These are phyloP conservation scores for Pseudomugil tenellus DNA, from an alignment of 2,797 vertebrate genomes.

Conservation along the genomic window DNA sequence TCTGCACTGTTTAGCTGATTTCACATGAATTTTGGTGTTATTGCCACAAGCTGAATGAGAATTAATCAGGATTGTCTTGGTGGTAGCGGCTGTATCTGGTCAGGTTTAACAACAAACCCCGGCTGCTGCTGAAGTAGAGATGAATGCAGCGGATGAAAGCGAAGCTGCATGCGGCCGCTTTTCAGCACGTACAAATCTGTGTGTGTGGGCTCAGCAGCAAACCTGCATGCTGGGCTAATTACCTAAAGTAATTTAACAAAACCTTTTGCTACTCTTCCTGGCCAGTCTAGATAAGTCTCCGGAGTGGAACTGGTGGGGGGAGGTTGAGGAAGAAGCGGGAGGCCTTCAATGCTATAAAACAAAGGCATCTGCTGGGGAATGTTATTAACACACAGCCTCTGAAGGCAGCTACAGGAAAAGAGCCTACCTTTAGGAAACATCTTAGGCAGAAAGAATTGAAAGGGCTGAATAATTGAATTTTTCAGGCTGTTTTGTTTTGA, in stretches of 20 bases:
- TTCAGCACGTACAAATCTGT: neutral
- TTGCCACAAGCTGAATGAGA: slow-evolving; percentile 29
- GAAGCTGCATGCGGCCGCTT: slow-evolving; percentile 34
- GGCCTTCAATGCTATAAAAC: slow-evolving; percentile 36
- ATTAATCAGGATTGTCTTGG: slow-evolving; percentile 25
- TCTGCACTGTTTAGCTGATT: slow-evolving; percentile 10
- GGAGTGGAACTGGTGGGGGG: slow-evolving; percentile 28
- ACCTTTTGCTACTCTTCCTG: slow-evolving; percentile 77
- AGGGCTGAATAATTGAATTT: slow-evolving; percentile 70
- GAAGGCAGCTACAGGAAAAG: slow-evolving; percentile 47
- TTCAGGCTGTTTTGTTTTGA: slow-evolving; percentile 54
- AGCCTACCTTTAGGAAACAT: slow-evolving; percentile 56
- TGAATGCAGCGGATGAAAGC: slow-evolving; percentile 60
- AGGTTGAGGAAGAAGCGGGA: neutral
- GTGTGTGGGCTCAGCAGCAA: slow-evolving; percentile 36
- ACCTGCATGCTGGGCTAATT: slow-evolving; percentile 69
- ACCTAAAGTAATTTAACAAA: slow-evolving; percentile 78
- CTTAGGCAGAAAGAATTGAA: slow-evolving; percentile 48
- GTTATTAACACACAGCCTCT: slow-evolving; percentile 65
- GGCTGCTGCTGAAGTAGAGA: slow-evolving; percentile 40
- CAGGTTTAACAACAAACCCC: slow-evolving; percentile 43
- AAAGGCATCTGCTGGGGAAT: slow-evolving; percentile 61
- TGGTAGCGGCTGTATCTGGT: slow-evolving; percentile 36
- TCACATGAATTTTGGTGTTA: neutral
- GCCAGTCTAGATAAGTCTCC: slow-evolving; percentile 79